Evolutionary conservation across 1,140 invertebrate species (phyloP), one percentile per base, ranked within the genome.

Genomic region (Temnothorax curvispinosus): DNA sequence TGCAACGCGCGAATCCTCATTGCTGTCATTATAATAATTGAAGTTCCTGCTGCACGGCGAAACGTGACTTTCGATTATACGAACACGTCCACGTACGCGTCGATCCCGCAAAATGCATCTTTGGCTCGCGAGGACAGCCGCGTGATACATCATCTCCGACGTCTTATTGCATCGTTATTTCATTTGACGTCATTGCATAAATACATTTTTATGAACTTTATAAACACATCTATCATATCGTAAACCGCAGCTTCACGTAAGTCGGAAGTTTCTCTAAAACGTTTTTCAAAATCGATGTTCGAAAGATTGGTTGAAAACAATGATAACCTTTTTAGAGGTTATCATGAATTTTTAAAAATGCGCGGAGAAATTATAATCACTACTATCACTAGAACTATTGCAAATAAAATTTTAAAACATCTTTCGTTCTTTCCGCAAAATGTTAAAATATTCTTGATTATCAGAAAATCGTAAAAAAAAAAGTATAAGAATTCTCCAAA

Each of bases 1-100:
- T 84, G 41, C 67, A 50, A 9, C 44, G 47, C 18, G 54, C 54
- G 32, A 35, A 84, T 60, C 54, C 32, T 74, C 54, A 27, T 84
- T 47, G 69, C 69, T 75, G 38, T 84, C 69, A 84, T 84, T 84
- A 84, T 50, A 27, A 84, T 84, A 84, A 84, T 84, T 84, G 41
- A 50, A 47, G 54, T 84, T 84, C 62, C 54, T 15, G 67, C 8
- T 8, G 13, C 54, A 38, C 69, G 69, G 50, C 69, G 7, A 62
- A 84, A 75, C 69, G 54, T 58, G 69, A 82, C 52, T 82, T 74
- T 58, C 54, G 67, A 84, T 84, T 84, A 84, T 38, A 60, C 47
- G 9, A 65, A 56, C 35, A 50, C 38, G 18, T 4, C 7, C 18
- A 18, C 11, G 18, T 32, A n/a, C 13, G 54, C 13, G 69, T 82